These are phyloP conservation scores for Pasiphila rectangulata DNA, from an alignment of 2,888 invertebrate genomes.

Conservation along the genomic window DNA sequence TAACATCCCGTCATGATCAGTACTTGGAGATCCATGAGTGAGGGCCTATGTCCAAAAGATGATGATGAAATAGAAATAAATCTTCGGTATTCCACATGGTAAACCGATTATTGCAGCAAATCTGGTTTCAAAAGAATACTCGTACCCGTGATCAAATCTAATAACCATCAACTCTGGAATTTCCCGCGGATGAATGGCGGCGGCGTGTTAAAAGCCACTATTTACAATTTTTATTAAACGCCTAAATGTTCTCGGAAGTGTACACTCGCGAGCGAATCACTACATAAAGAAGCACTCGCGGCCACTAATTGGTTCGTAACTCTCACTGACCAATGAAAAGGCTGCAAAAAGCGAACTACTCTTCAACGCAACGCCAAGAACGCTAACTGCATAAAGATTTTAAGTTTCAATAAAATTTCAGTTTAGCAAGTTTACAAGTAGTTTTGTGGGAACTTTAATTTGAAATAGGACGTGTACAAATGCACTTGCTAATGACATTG, in stretches of 20 bases:
- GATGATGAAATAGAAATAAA: no score
- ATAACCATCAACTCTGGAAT: no score
- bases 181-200: no score
- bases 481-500: neutral
- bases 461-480: neutral
- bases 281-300: constrained; percentile 31
- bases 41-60: no score
- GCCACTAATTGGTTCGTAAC: constrained; percentile 54
- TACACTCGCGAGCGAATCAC: constrained; percentile 39
- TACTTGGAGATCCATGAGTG: no score
- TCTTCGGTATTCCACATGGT: no score
- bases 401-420: constrained; percentile 1
- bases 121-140: no score
- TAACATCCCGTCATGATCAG: no score
- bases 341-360: constrained; percentile 27
- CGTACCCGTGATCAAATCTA: no score
- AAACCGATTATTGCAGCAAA: no score
- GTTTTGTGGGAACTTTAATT: neutral
- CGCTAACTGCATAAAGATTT: constrained; percentile 14
- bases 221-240: no score
- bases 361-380: constrained; percentile 12
- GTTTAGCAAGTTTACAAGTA: neutral
- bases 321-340: constrained; percentile 37
- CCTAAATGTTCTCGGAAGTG: constrained; percentile 28
- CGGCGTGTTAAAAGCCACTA: no score